These are phyloP conservation scores for Melinaea marsaeus DNA, from an alignment of 2,888 invertebrate species.

Conservation along the genomic window DNA sequence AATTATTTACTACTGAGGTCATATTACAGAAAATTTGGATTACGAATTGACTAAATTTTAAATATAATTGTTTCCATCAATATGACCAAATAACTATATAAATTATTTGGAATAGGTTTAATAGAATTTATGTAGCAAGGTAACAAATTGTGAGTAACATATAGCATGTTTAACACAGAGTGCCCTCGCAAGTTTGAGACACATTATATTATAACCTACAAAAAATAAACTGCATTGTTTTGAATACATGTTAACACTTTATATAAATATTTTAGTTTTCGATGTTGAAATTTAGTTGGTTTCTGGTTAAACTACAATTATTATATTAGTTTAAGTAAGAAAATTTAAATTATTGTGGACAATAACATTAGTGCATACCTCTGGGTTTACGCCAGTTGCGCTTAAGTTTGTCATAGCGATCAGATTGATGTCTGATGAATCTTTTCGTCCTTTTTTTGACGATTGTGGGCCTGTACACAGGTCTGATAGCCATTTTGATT, in stretches of 20 bases:
- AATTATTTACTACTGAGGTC: no score
- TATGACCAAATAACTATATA: conserved; percentile 59
- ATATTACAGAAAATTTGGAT: no score
- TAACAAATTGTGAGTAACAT: conserved; percentile 74
- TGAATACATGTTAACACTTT: no score
- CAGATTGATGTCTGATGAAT: conserved; percentile 99
- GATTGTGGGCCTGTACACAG: conserved; percentile 92
- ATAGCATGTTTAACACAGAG: conserved; percentile 67
- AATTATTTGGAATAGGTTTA: conserved; percentile 64
- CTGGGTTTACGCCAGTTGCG: conserved; percentile 99
- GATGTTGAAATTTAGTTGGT: no score
- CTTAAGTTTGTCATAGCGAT: conserved; percentile 97
- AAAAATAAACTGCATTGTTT: not conserved
- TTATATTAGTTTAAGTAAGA: no score
- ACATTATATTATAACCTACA: conserved; percentile 24
- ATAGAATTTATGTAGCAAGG: conserved; percentile 66
- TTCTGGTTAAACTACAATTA: no score
- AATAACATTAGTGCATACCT: conserved; percentile 66
- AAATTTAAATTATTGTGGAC: no score
- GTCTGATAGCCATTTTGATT: conserved; percentile 91
- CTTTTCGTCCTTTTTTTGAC: conserved; percentile 99
- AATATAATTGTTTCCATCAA: conserved; percentile 52
- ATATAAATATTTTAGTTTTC: no score
- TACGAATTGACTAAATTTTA: no score
- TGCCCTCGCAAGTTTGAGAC: conserved; percentile 59